These are phyloP conservation scores for Pandemis cinnamomeana DNA, from an alignment of 2,888 invertebrate genomes.

Conservation along the genomic window DNA sequence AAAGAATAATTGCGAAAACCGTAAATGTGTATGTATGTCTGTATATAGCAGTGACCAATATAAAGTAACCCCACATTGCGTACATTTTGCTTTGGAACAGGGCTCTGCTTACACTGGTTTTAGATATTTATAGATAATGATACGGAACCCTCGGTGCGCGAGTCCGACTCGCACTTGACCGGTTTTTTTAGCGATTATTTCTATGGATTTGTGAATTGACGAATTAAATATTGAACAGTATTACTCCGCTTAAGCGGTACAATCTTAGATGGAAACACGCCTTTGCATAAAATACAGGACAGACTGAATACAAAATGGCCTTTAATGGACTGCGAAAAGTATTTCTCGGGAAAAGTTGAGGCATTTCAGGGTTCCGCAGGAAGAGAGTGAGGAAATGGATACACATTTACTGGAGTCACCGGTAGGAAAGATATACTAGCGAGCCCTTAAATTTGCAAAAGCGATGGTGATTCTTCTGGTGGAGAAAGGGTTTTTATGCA, in stretches of 20 bases:
- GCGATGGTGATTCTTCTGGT: background rate
- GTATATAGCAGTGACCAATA: no score
- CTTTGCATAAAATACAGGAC: slow-evolving; percentile 35
- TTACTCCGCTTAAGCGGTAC: background rate
- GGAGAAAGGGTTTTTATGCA: background rate
- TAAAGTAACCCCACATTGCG: no score
- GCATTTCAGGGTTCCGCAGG: slow-evolving; percentile 25
- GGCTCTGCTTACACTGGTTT: no score
- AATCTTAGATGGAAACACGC: slow-evolving; percentile 22
- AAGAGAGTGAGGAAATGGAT: slow-evolving; percentile 4
- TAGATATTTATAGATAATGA: no score
- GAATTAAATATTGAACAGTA: background rate
- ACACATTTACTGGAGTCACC: background rate
- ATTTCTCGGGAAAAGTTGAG: slow-evolving; percentile 34
- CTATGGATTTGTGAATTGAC: background rate
- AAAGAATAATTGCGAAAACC: no score
- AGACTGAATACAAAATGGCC: slow-evolving; percentile 43
- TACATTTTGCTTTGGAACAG: no score
- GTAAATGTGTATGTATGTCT: no score
- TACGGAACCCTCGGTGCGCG: no score
- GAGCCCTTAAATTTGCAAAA: background rate
- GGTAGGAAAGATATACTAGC: background rate
- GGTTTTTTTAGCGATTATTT: background rate
- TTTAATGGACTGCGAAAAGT: slow-evolving; percentile 45
- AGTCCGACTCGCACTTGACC: no score